Percentiles rank a stretch among this genome's conserved stretches.
phyloP scores from a whole-genome alignment of 2,888 invertebrate genomes.

The Lepeophtheirus nordmannii region DNA sequence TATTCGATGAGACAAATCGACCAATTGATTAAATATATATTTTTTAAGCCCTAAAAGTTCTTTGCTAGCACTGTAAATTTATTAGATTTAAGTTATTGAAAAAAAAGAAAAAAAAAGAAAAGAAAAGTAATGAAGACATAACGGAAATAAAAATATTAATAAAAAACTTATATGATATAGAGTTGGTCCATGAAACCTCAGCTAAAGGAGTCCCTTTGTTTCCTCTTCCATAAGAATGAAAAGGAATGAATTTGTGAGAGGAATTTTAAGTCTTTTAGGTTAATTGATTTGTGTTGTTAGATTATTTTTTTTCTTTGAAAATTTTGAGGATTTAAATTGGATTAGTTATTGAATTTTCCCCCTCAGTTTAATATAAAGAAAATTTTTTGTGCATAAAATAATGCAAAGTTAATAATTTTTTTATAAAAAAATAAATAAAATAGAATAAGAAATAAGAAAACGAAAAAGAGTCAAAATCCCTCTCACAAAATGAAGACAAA shows the following conservation, averaged over 20 bases:
- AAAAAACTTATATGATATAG: neutral
- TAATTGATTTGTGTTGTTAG: neutral
- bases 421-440: neutral
- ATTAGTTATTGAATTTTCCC: constrained; percentile 1
- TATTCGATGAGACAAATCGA: constrained; percentile 5
- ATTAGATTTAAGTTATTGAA: neutral
- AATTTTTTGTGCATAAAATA: neutral
- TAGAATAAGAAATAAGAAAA: neutral
- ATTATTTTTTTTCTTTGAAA: neutral
- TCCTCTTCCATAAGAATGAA: neutral
- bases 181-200: neutral
- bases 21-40: constrained; percentile 1
- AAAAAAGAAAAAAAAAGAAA: neutral
- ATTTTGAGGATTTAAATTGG: neutral
- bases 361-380: neutral
- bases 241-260: no score
- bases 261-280: no score
- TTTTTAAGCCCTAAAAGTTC: constrained; percentile 7
- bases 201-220: neutral
- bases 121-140: neutral
- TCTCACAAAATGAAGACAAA: neutral
- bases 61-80: constrained; percentile 7
- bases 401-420: no score
- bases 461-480: neutral
- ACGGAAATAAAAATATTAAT: neutral